Evolutionary conservation across 1,140 invertebrate species (phyloP).

Genomic region (Drosophila insularis): DNA sequence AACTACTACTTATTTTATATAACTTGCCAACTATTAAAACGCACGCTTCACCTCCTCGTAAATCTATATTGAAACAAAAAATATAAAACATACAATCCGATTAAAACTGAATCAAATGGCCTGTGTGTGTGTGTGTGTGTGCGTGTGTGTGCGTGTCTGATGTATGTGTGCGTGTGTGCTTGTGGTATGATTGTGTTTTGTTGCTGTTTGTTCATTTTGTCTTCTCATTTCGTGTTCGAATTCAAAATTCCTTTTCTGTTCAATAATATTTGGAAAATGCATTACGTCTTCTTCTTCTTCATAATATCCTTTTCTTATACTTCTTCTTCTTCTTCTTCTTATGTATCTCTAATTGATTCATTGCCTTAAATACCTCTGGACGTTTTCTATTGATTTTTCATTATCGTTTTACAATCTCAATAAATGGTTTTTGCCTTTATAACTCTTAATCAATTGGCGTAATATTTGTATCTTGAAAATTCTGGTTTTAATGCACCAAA

Average conservation of each 20-base stretch:
- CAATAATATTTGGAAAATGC: constrained; percentile 5
- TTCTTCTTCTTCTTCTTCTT: constrained; percentile 2
- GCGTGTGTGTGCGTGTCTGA: background rate
- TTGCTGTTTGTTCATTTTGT: background rate
- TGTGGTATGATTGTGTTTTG: constrained; percentile 5
- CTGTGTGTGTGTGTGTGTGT: background rate
- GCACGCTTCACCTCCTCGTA: constrained; percentile 11
- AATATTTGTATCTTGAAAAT: background rate
- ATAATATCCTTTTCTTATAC: background rate
- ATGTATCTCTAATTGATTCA: constrained; percentile 23
- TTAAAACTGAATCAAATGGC: background rate
- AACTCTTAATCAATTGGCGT: background rate
- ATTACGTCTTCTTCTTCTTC: background rate
- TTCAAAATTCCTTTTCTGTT: constrained; percentile 16
- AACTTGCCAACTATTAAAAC: constrained; percentile 3
- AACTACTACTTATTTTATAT: background rate
- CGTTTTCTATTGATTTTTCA: constrained; percentile 2
- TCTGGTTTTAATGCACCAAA: background rate
- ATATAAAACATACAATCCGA: background rate
- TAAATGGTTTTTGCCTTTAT: too few species aligned
- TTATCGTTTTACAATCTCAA: background rate
- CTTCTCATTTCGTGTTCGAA: background rate
- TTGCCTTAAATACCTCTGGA: constrained; percentile 39
- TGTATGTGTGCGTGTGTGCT: background rate
- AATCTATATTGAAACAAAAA: background rate